Evolutionary conservation across 2,888 invertebrate species (phyloP).

Genomic region (Troglohyphantes excavatus): DNA sequence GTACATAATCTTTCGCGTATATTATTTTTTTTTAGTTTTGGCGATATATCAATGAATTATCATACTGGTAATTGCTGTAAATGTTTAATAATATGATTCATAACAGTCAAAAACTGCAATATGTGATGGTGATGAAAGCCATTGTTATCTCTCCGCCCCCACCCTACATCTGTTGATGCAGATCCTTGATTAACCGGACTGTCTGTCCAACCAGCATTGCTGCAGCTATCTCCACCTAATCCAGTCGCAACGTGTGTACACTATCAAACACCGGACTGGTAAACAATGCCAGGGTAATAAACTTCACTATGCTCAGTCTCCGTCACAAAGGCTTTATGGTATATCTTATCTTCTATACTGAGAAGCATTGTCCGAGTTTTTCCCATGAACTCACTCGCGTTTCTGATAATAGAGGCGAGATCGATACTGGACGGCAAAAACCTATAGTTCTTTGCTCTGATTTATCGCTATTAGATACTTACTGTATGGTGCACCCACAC

Average conservation of each 20-base stretch:
- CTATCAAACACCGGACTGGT: slow-evolving; percentile 47
- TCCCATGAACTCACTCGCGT: slow-evolving; percentile 52
- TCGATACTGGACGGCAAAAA: slow-evolving; percentile 62
- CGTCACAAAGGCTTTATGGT: slow-evolving; percentile 63
- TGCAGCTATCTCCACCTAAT: slow-evolving; percentile 27
- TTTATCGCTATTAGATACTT: slow-evolving; percentile 70
- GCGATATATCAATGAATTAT: too few relatives aligned
- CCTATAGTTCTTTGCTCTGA: slow-evolving; percentile 68
- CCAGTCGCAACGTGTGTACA: slow-evolving; percentile 42
- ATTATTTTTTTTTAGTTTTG: too few relatives aligned
- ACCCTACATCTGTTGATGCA: not conserved
- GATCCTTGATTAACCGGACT: not conserved
- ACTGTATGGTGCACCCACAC: slow-evolving; percentile 38
- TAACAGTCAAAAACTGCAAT: too few relatives aligned
- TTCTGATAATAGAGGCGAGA: slow-evolving; percentile 63
- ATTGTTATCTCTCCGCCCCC: not conserved
- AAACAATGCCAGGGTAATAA: slow-evolving; percentile 62
- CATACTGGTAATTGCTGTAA: too few relatives aligned
- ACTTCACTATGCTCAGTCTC: slow-evolving; percentile 51
- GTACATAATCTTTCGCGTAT: too few relatives aligned
- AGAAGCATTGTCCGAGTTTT: slow-evolving; percentile 59
- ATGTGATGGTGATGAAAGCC: not conserved
- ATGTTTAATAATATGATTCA: too few relatives aligned
- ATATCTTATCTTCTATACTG: slow-evolving; percentile 56
- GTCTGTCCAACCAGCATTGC: slow-evolving; percentile 9